Evolutionary conservation across 2,113 vertebrate species (phyloP).

Genomic region (Phylloscopus whistleri): DNA sequence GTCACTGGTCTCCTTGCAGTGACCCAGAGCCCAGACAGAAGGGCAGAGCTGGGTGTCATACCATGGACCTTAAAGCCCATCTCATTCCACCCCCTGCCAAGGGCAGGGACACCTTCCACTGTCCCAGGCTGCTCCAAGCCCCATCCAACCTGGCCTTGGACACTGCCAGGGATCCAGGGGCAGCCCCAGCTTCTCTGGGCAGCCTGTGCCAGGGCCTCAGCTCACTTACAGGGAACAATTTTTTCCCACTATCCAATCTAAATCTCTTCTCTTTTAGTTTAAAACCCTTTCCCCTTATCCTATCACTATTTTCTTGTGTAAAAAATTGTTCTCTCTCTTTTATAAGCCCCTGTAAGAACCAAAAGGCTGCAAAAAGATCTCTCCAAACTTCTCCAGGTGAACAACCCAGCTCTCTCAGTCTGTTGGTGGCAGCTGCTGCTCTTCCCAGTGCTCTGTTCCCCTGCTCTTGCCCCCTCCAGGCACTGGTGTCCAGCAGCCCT

Average conservation of each 20-base stretch:
- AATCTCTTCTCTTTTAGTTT: background rate
- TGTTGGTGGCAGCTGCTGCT: background rate
- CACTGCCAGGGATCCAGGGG: background rate
- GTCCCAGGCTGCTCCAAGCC: accelerated
- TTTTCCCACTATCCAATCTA: background rate
- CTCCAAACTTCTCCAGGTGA: background rate
- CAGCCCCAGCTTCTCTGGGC: background rate
- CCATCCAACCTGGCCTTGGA: accelerated
- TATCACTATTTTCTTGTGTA: background rate
- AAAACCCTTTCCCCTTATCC: background rate
- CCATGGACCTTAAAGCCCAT: background rate
- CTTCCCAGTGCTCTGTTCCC: background rate
- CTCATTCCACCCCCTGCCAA: background rate
- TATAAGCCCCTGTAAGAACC: background rate
- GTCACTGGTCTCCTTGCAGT: accelerated
- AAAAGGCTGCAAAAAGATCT: background rate
- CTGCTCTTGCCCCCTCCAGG: no score
- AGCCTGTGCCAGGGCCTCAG: background rate
- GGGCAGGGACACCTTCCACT: background rate
- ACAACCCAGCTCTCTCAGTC: background rate
- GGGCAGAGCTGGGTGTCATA: background rate
- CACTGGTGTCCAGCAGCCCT: background rate
- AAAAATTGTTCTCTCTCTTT: background rate
- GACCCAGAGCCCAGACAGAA: background rate
- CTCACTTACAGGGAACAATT: background rate